Conservation (phyloP, 1,140 invertebrate genomes). For the Habropoda laboriosa region DNA sequence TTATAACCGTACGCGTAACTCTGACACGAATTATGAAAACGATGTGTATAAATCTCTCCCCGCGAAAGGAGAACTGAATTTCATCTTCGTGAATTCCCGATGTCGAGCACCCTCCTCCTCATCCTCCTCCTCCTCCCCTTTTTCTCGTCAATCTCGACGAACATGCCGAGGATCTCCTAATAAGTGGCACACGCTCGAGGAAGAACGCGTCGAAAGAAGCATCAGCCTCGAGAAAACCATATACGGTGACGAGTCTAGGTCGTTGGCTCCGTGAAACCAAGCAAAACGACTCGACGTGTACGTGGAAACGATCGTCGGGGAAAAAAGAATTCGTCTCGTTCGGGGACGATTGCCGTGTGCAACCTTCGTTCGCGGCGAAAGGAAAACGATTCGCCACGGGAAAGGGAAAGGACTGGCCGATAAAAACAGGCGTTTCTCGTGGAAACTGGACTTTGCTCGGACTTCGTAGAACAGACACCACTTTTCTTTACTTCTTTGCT, state of each 20-base stretch:
- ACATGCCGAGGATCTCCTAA: background rate
- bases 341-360: background rate
- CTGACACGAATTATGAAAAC: background rate
- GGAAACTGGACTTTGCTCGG: too few relatives aligned
- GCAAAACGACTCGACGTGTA: background rate
- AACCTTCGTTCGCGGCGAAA: constrained; percentile 15
- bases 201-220: constrained; percentile 13
- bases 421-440: too few relatives aligned
- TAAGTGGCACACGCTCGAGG: background rate
- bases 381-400: background rate
- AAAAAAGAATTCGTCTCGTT: constrained; percentile 15
- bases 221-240: background rate
- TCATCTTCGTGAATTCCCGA: background rate
- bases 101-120: background rate
- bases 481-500: too few relatives aligned
- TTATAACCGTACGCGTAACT: background rate
- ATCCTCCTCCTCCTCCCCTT: too few relatives aligned
- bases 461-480: too few relatives aligned
- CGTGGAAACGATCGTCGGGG: background rate
- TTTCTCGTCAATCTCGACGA: background rate
- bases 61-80: background rate
- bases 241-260: constrained; percentile 7
- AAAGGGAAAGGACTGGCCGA: constrained; percentile 19
- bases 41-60: background rate
- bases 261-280: constrained; percentile 21